A percentile compares a stretch with the other conserved stretches of the same genome.
These are phyloP conservation scores for Spea bombifrons DNA, from an alignment of 2,113 vertebrate species.

Conservation along the genomic window DNA sequence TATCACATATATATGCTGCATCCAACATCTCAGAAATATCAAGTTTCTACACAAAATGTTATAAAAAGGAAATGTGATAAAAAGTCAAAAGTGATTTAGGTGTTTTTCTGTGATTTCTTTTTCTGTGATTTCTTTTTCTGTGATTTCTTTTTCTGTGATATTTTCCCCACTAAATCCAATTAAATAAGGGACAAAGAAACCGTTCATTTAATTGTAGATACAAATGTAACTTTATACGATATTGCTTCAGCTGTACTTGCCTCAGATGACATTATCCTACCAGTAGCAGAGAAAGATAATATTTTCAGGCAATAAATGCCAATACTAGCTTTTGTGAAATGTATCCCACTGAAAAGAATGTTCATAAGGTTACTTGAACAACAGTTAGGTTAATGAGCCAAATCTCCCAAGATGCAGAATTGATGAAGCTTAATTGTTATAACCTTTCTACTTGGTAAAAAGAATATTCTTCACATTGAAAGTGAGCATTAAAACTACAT, in stretches of 20 bases:
- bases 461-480: background rate
- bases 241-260: background rate
- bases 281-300: background rate
- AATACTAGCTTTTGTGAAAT: background rate
- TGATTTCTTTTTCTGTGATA: background rate
- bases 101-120: too few relatives aligned
- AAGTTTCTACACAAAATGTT: too few relatives aligned
- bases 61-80: too few relatives aligned
- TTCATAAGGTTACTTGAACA: background rate
- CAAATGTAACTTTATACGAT: background rate
- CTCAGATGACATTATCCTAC: background rate
- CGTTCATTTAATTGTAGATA: background rate
- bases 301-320: background rate
- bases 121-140: too few relatives aligned
- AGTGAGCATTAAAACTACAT: background rate
- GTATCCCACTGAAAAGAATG: background rate
- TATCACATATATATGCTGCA: too few relatives aligned
- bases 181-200: background rate
- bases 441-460: background rate
- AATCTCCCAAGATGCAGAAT: background rate
- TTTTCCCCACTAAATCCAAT: too few relatives aligned
- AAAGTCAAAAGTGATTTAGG: too few relatives aligned
- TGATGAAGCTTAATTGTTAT: background rate
- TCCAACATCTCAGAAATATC: too few relatives aligned
- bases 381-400: slow-evolving; percentile 7